Conservation (phyloP, 53 echinoderm and acorn worm genomes). For the Paracentrotus lividus region DNA sequence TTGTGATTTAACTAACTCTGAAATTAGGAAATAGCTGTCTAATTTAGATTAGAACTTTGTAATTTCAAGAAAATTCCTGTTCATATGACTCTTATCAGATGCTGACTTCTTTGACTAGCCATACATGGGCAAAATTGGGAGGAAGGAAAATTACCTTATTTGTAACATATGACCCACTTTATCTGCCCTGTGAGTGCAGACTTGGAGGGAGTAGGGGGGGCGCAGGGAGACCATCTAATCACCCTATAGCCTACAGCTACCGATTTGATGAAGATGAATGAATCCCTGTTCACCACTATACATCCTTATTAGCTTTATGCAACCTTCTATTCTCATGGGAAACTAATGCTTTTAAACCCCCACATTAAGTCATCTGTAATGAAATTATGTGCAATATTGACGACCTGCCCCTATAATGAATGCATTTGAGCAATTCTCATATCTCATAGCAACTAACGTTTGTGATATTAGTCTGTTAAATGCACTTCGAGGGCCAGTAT, state of each 20-base stretch:
- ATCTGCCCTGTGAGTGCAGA: neutral
- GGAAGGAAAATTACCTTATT: no score
- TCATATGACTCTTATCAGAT: no score
- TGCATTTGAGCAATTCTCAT: slow-evolving; percentile 34
- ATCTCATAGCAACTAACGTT: slow-evolving; percentile 29
- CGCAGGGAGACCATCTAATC: neutral
- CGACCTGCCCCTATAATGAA: slow-evolving; percentile 39
- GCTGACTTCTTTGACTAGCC: no score
- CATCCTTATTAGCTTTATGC: neutral
- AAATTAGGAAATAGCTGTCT: no score
- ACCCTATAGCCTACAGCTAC: no score
- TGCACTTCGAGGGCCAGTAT: neutral
- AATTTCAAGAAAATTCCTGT: no score
- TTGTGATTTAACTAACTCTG: no score
- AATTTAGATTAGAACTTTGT: no score
- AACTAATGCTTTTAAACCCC: neutral
- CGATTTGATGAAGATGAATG: neutral
- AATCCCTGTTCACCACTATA: neutral
- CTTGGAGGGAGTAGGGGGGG: neutral
- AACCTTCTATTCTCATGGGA: neutral
- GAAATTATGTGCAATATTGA: slow-evolving; percentile 46
- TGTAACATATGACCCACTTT: no score
- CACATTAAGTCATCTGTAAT: neutral
- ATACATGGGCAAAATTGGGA: no score
- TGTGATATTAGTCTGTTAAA: slow-evolving; percentile 44